phyloP scores from a whole-genome alignment of 2,113 vertebrate species.

The Coreoperca whiteheadi region DNA sequence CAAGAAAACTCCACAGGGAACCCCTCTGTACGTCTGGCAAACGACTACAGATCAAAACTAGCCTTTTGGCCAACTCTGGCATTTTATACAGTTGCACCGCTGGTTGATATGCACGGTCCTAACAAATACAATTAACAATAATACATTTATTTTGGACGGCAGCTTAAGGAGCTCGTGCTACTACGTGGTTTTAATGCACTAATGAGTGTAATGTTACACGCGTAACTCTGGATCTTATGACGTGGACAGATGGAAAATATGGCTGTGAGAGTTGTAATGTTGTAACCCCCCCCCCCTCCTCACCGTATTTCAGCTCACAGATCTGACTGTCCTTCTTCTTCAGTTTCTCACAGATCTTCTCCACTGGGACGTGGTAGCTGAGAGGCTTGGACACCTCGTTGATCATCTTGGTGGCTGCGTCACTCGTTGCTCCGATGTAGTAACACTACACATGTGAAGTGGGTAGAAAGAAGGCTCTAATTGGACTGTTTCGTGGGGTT shows the following conservation, averaged over 20 bases:
- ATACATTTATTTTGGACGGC: too few relatives aligned
- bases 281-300: too few relatives aligned
- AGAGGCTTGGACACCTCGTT: constrained; percentile 96
- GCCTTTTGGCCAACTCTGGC: too few relatives aligned
- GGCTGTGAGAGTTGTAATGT: neutral
- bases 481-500: neutral
- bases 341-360: constrained; percentile 97
- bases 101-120: too few relatives aligned
- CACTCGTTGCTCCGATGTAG: constrained; percentile 95
- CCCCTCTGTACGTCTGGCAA: too few relatives aligned
- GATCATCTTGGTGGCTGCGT: constrained; percentile 97
- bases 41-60: too few relatives aligned
- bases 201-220: neutral
- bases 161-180: too few relatives aligned
- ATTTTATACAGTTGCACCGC: too few relatives aligned
- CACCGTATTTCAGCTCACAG: constrained; percentile 96
- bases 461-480: neutral
- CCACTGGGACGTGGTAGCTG: constrained; percentile 93
- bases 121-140: too few relatives aligned
- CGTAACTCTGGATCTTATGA: neutral
- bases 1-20: too few relatives aligned
- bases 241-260: neutral
- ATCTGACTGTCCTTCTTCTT: constrained; percentile 98
- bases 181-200: too few relatives aligned
- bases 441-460: constrained; percentile 87